These are phyloP conservation scores for Eleutherodactylus coqui DNA, from an alignment of 2,797 vertebrate species.

Conservation along the genomic window DNA sequence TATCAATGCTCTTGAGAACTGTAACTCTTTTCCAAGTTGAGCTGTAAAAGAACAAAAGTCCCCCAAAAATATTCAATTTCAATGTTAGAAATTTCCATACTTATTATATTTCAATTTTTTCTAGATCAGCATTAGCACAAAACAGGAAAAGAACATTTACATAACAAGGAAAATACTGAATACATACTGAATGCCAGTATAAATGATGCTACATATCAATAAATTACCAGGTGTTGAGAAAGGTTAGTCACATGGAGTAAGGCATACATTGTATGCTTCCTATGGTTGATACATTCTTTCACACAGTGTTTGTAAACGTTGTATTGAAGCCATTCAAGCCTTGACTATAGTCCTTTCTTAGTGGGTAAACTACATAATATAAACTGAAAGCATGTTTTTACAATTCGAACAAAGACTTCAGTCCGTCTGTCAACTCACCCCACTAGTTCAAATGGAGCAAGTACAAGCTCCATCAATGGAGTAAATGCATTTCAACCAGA, in stretches of 20 bases:
- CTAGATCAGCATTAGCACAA: neutral
- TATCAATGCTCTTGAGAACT: neutral
- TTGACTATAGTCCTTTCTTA: neutral
- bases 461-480: neutral
- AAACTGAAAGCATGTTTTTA: slow-evolving; percentile 8
- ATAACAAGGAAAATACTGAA: neutral
- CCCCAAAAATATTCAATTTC: neutral
- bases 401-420: neutral
- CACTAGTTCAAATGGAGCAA: neutral
- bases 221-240: slow-evolving; percentile 7
- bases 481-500: neutral
- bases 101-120: neutral
- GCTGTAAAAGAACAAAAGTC: neutral
- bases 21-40: neutral
- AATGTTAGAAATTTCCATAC: neutral
- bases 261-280: slow-evolving; percentile 1
- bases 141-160: neutral
- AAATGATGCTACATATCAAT: neutral
- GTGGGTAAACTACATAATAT: slow-evolving; percentile 5
- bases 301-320: slow-evolving; percentile 14
- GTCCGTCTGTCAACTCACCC: neutral
- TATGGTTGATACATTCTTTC: slow-evolving; percentile 19
- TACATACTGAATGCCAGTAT: neutral
- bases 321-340: neutral
- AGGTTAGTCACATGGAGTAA: neutral